Evolutionary conservation across 1,140 invertebrate species (phyloP).

Genomic region (Leptonema lineaticorne): DNA sequence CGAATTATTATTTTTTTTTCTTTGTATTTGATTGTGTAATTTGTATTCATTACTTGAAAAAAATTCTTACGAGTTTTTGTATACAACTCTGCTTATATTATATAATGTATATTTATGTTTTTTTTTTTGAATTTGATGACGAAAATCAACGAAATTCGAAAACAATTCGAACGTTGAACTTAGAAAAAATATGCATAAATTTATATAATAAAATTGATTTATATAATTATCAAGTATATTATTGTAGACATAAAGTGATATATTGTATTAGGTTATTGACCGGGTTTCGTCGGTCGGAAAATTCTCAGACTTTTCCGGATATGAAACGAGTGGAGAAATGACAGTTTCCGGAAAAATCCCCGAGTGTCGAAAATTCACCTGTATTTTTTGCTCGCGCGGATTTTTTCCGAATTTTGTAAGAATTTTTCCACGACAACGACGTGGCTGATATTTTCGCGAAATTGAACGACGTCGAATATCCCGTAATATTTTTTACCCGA

Average conservation of each 20-base stretch:
- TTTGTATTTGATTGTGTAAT: too few species aligned
- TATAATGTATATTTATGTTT: too few species aligned
- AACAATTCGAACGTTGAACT: too few species aligned
- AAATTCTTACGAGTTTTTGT: too few species aligned
- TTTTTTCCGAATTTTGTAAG: not conserved
- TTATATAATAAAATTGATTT: too few species aligned
- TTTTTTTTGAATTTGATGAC: too few species aligned
- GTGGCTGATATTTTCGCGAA: not conserved
- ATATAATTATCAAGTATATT: not conserved
- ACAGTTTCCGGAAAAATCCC: slow-evolving; percentile 7
- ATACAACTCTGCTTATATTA: too few species aligned
- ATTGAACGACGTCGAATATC: not conserved
- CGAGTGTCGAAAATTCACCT: not conserved
- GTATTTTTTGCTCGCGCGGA: not conserved
- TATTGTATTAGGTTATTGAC: not conserved
- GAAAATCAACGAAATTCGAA: too few species aligned
- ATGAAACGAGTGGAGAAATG: not conserved
- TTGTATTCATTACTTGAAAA: too few species aligned
- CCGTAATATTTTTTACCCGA: not conserved
- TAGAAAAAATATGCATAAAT: too few species aligned
- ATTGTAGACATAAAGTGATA: not conserved
- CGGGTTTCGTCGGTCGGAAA: not conserved
- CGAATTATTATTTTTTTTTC: too few species aligned
- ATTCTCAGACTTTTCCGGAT: not conserved
- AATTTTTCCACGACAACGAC: not conserved